Percentiles rank a stretch among this genome's conserved stretches.
Conservation (phyloP, 2,888 invertebrate genomes). For the Ditula angustiorana region DNA sequence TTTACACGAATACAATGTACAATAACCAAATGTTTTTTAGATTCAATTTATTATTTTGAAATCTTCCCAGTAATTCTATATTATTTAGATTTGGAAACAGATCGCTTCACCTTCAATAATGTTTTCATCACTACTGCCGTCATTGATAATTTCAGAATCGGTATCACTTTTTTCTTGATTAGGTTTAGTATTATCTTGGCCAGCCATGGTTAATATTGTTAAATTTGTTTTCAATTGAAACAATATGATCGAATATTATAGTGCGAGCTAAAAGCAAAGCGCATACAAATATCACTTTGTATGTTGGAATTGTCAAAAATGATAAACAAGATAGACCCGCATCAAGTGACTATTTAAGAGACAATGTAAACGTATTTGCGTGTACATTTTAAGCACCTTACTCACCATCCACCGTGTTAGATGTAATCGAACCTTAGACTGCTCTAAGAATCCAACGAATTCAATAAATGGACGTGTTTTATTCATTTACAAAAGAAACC, state of each 20-base stretch:
- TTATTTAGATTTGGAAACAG: not conserved
- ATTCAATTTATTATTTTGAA: too few relatives aligned
- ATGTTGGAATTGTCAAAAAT: conserved; percentile 10
- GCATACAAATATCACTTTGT: not conserved
- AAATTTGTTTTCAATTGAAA: not conserved
- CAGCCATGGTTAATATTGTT: conserved; percentile 55
- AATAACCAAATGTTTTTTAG: too few relatives aligned
- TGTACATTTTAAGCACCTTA: too few relatives aligned
- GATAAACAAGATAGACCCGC: conserved; percentile 30
- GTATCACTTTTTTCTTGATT: conserved; percentile 50
- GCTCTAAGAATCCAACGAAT: too few relatives aligned
- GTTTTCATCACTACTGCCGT: conserved; percentile 53
- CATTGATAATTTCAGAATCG: conserved; percentile 51
- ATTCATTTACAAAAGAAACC: too few relatives aligned
- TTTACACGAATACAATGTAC: too few relatives aligned
- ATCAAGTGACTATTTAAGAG: conserved; percentile 35
- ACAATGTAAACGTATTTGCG: not conserved
- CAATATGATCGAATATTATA: not conserved
- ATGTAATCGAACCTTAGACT: too few relatives aligned
- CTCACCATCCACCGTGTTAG: too few relatives aligned
- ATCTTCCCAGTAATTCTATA: too few relatives aligned
- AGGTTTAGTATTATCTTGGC: conserved; percentile 59
- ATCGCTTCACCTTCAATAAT: conserved; percentile 58
- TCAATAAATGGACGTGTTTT: too few relatives aligned
- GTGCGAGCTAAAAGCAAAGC: not conserved